Conservation (phyloP, 2,797 vertebrate genomes). For the Chanos chanos region DNA sequence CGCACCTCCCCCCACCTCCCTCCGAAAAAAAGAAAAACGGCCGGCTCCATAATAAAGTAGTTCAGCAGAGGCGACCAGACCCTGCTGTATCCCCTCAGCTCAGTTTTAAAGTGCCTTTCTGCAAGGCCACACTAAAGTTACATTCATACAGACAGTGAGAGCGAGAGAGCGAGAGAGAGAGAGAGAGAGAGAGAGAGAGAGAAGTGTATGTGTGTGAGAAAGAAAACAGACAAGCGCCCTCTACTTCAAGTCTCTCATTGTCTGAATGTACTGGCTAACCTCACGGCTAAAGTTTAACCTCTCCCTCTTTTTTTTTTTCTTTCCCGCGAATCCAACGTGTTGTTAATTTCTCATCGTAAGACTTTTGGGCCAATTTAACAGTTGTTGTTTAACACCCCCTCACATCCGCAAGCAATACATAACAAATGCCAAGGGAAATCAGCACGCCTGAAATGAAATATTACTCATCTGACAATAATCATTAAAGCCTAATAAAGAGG, state of each 20-base stretch:
- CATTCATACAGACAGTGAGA: no score
- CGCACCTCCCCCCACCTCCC: no score
- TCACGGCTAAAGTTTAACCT: no score
- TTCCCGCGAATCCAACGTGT: no score
- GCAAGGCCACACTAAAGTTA: background rate
- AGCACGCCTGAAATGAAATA: conserved; percentile 21
- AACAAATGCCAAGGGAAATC: conserved; percentile 17
- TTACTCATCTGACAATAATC: conserved; percentile 35
- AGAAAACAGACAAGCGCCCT: background rate
- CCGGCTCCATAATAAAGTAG: conserved; percentile 14
- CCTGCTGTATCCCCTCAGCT: background rate
- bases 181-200: no score
- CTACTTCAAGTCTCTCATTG: background rate
- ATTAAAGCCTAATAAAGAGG: conserved; percentile 26
- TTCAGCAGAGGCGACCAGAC: conserved; percentile 13
- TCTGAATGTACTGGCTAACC: no score
- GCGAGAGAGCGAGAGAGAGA: no score
- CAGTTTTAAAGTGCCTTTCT: background rate
- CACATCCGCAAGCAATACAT: no score
- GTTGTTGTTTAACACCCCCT: conserved; percentile 10
- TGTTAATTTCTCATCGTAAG: no score
- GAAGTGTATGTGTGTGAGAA: no score
- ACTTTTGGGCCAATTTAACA: conserved; percentile 13
- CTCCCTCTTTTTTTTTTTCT: no score
- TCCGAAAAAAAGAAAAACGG: no score